Percentiles rank a stretch among this genome's conserved stretches.
phyloP scores from a whole-genome alignment of 2,113 vertebrate genomes.

The Tetraodon nigroviridis region DNA sequence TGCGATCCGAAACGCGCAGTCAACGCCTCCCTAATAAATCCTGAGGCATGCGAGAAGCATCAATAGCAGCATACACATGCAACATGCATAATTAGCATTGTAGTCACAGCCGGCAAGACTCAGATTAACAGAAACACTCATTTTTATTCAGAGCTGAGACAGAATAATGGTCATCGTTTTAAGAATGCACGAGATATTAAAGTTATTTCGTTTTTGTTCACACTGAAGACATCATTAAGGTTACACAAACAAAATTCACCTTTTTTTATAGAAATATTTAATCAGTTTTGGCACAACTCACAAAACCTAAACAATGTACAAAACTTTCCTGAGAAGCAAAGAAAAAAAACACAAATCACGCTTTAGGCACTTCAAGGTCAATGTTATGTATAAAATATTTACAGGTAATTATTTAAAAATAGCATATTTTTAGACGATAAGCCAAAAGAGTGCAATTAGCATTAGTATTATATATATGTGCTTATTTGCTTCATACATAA shows the following conservation, averaged over 20 bases:
- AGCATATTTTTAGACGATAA: neutral
- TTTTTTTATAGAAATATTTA: neutral
- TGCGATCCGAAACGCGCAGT: conserved; percentile 51
- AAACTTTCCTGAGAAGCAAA: conserved; percentile 19
- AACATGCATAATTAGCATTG: conserved; percentile 60
- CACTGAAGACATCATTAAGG: neutral
- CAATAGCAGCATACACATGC: conserved; percentile 48
- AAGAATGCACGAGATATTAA: neutral
- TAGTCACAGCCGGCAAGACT: conserved; percentile 45
- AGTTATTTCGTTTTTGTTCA: conserved; percentile 1
- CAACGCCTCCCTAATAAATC: conserved; percentile 42
- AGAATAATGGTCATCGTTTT: neutral
- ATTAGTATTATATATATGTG: neutral
- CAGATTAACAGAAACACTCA: conserved; percentile 23
- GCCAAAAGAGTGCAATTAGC: too few species aligned
- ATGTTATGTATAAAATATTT: conserved; percentile 6
- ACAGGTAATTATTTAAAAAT: neutral
- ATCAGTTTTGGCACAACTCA: neutral
- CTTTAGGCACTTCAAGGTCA: neutral
- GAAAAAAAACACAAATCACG: conserved; percentile 11
- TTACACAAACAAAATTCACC: neutral
- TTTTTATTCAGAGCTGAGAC: conserved; percentile 2
- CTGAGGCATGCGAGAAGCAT: conserved; percentile 52
- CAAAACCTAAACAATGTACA: conserved; percentile 7
- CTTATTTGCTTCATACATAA: neutral